These are phyloP conservation scores for silkworm (Bombyx mori) DNA, from an alignment of 1,140 invertebrate species.

Conservation along the genomic window ASM3026992v2 NC_085116.1:5637501-5638000, in stretches of 20 bases:
- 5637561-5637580: constrained; percentile 1
- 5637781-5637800: no score
- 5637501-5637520: constrained; percentile 86
- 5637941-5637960: constrained; percentile 43
- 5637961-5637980: constrained; percentile 42
- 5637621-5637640: constrained; percentile 94
- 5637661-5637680: constrained; percentile 42
- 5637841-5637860: no score
- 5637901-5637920: not conserved
- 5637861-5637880: no score
- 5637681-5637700: constrained; percentile 72
- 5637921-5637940: constrained; percentile 37
- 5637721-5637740: constrained; percentile 91
- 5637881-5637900: no score
- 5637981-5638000: constrained; percentile 65
- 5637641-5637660: constrained; percentile 88
- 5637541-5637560: not conserved
- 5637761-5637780: not conserved
- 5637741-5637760: constrained; percentile 73
- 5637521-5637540: constrained; percentile 68
- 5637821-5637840: no score
- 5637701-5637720: constrained; percentile 90
- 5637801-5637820: no score
- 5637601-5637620: constrained; percentile 82
- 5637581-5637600: constrained; percentile 17